A percentile compares a stretch with the other conserved stretches of the same genome.
Evolutionary conservation across 2,113 vertebrate species (phyloP).

Genomic region (Vulpes vulpes): DNA sequence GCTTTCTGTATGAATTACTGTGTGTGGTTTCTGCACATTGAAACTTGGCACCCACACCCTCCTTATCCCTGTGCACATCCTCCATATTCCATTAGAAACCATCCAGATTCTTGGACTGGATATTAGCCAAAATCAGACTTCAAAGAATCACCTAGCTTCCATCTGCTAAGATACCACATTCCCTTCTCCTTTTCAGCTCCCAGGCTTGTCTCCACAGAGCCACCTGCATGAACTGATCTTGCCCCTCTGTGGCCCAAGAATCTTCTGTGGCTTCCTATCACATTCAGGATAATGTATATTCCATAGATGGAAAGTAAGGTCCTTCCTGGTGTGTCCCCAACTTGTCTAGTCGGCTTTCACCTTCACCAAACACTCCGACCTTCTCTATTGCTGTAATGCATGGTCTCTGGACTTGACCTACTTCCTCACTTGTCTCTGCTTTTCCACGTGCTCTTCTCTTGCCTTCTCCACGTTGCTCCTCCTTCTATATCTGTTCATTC

Average conservation of each 20-base stretch:
- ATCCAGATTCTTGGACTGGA: constrained; percentile 4
- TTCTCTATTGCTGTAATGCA: background rate
- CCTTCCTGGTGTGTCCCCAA: background rate
- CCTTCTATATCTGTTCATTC: background rate
- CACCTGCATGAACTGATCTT: background rate
- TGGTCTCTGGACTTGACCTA: background rate
- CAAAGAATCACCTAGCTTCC: background rate
- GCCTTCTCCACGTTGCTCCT: background rate
- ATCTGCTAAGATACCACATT: background rate
- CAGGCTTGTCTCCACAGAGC: background rate
- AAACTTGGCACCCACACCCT: constrained; percentile 31
- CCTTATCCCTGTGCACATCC: background rate
- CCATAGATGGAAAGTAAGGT: background rate
- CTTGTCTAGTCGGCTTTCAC: background rate
- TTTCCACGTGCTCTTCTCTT: background rate
- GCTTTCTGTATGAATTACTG: constrained; percentile 56
- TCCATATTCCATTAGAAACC: constrained; percentile 34
- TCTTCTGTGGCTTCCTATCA: background rate
- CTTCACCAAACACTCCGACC: background rate
- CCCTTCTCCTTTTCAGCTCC: background rate
- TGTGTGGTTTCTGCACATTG: background rate
- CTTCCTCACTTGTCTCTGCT: background rate
- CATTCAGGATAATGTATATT: background rate
- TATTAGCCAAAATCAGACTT: constrained; percentile 12
- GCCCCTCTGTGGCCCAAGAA: background rate